Conservation (phyloP, 2,797 vertebrate species). For the Tiaroga cobitis region DNA sequence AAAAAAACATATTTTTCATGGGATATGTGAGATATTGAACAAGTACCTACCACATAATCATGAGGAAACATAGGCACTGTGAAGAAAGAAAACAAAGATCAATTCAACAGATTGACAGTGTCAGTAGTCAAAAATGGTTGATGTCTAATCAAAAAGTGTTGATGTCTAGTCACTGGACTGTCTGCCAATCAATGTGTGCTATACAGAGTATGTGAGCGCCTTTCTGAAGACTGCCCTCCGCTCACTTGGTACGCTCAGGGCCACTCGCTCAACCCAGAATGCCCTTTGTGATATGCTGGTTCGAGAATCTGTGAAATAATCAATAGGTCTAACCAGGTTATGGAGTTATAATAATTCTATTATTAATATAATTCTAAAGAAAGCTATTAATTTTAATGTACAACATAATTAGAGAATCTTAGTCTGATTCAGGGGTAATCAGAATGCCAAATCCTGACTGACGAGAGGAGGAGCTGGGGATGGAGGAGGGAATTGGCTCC, state of each 20-base stretch:
- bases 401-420: no score
- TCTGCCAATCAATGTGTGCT: not conserved
- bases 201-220: not conserved
- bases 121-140: not conserved
- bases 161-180: not conserved
- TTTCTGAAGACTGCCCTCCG: not conserved
- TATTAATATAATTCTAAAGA: no score
- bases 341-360: no score
- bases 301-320: not conserved
- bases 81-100: not conserved
- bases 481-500: no score
- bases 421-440: no score
- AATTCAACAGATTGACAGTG: not conserved
- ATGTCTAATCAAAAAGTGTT: not conserved
- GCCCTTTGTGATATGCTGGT: not conserved
- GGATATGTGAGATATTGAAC: constrained; percentile 1
- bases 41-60: constrained; percentile 51
- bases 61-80: constrained; percentile 49
- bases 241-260: not conserved
- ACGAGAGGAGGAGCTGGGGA: no score
- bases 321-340: not conserved
- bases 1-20: not conserved
- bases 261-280: not conserved
- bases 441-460: no score
- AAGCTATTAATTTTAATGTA: no score